phyloP scores from a whole-genome alignment of 2,888 invertebrate genomes.

The Exephanes ischioxanthus region DNA sequence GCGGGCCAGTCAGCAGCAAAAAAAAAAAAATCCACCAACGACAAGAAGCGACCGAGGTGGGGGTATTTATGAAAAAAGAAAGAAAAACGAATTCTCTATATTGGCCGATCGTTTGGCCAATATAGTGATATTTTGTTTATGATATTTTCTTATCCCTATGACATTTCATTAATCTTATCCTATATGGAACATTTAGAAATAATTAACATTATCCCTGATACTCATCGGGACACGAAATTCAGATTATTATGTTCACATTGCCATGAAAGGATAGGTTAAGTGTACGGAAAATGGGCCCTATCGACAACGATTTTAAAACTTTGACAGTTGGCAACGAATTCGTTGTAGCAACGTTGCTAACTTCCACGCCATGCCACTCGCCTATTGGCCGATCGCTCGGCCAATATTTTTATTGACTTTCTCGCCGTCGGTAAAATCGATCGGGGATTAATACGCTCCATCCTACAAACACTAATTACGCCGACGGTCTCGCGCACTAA shows the following conservation, averaged over 20 bases:
- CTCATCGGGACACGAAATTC: too few species aligned
- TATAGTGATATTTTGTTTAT: conserved; percentile 43
- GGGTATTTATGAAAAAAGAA: background rate
- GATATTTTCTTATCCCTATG: too few species aligned
- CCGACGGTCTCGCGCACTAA: conserved; percentile 79
- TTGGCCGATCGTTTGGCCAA: conserved; percentile 71
- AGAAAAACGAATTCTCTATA: background rate
- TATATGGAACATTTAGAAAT: too few species aligned
- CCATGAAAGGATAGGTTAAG: too few species aligned
- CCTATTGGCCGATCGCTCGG: conserved; percentile 65
- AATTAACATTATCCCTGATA: too few species aligned
- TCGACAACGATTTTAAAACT: too few species aligned
- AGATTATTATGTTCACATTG: too few species aligned
- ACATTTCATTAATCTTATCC: too few species aligned
- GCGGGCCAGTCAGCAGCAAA: background rate
- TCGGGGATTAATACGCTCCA: conserved; percentile 77
- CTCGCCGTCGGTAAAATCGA: conserved; percentile 70
- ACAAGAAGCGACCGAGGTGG: background rate
- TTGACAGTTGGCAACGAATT: too few species aligned
- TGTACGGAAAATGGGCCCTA: too few species aligned
- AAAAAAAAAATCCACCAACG: background rate
- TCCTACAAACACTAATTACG: conserved; percentile 82
- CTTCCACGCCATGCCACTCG: too few species aligned
- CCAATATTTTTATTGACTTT: conserved; percentile 78
- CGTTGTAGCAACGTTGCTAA: too few species aligned